phyloP scores from a whole-genome alignment of 2,113 vertebrate species.

The Nycticorax nycticorax region DNA sequence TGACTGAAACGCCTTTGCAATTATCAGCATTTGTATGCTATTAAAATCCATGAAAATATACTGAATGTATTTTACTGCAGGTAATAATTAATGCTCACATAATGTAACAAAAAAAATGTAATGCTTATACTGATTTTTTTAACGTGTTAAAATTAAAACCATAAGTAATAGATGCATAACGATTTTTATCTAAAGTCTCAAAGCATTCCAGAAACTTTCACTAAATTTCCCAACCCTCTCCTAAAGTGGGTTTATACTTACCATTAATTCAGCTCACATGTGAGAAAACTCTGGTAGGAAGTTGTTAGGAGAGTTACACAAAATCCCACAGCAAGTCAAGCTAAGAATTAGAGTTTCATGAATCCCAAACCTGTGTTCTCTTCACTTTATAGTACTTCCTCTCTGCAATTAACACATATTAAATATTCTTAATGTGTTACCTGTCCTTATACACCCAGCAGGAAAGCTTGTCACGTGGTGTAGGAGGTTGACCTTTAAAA shows the following conservation, averaged over 20 bases:
- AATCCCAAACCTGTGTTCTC: neutral
- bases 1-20: neutral
- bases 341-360: neutral
- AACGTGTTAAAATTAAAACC: neutral
- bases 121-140: neutral
- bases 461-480: slow-evolving; percentile 93
- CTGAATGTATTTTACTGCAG: neutral
- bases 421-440: slow-evolving; percentile 63
- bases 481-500: slow-evolving; percentile 82
- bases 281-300: neutral
- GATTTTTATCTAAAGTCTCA: neutral
- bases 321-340: neutral
- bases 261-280: neutral
- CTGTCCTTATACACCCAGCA: slow-evolving; percentile 92
- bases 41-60: neutral
- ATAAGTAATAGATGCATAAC: neutral
- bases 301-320: neutral
- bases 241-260: neutral
- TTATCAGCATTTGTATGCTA: neutral
- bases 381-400: neutral
- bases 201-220: neutral
- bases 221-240: neutral
- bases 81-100: neutral
- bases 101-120: accelerated
- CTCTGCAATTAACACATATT: neutral